Evolutionary conservation across 2,888 invertebrate species (phyloP).

Genomic region (Ectemnius lituratus): DNA sequence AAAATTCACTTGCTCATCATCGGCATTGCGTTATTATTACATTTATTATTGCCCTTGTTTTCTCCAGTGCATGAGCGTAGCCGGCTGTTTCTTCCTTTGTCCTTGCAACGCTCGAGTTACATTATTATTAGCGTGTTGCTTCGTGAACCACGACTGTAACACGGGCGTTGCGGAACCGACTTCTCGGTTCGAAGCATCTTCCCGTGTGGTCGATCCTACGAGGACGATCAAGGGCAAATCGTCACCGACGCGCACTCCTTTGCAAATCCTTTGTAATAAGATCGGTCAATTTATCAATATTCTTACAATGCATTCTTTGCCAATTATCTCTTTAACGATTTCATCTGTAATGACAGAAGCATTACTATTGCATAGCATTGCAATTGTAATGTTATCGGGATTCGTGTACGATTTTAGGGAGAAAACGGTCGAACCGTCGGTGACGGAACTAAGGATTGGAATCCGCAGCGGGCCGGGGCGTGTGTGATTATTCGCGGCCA

Average conservation of each 20-base stretch:
- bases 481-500: constrained; percentile 75
- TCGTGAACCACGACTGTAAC: constrained; percentile 51
- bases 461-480: constrained; percentile 54
- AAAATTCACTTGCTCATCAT: constrained; percentile 18
- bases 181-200: constrained; percentile 46
- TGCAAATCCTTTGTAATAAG: too few species aligned
- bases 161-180: constrained; percentile 58
- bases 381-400: background rate
- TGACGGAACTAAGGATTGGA: constrained; percentile 39
- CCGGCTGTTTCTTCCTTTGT: constrained; percentile 49
- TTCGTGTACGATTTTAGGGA: too few species aligned
- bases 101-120: constrained; percentile 60
- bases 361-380: background rate
- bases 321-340: background rate
- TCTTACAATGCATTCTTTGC: too few species aligned
- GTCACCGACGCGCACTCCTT: constrained; percentile 22
- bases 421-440: constrained; percentile 14
- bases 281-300: too few species aligned
- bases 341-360: constrained; percentile 3
- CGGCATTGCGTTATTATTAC: constrained; percentile 32
- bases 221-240: constrained; percentile 24
- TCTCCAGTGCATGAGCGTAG: constrained; percentile 31
- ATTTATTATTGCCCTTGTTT: constrained; percentile 25
- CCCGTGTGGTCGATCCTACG: constrained; percentile 49
- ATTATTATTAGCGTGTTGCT: constrained; percentile 41